Evolutionary conservation across 1,140 invertebrate genomes (phyloP).

Genomic region (Prorops nasuta): DNA sequence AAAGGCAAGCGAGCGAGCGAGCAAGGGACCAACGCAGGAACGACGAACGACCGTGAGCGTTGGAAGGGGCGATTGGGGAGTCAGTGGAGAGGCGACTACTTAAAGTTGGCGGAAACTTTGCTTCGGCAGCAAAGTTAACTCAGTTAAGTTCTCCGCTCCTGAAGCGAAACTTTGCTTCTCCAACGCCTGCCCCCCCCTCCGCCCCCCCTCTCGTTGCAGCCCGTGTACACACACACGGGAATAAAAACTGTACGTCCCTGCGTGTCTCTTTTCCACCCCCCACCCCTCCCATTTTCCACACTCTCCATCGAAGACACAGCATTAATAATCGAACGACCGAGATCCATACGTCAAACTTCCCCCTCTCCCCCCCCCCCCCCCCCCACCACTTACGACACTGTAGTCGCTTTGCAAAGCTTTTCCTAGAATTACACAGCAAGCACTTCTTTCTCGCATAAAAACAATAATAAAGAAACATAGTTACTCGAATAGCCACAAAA

Average conservation of each 20-base stretch:
- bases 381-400: too few species aligned
- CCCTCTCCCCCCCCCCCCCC: background rate
- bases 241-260: slow-evolving; percentile 5
- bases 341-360: too few species aligned
- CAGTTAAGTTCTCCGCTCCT: slow-evolving; percentile 54
- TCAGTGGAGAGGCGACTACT: slow-evolving; percentile 44
- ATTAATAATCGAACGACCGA: slow-evolving; percentile 21
- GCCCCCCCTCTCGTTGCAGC: slow-evolving; percentile 4
- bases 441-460: too few species aligned
- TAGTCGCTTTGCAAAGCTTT: too few species aligned
- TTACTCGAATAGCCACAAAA: too few species aligned
- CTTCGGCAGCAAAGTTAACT: slow-evolving; percentile 56
- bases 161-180: slow-evolving; percentile 52
- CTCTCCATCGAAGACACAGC: slow-evolving; percentile 12
- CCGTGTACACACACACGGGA: background rate
- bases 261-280: slow-evolving; percentile 10
- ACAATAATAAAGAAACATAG: too few species aligned
- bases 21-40: slow-evolving; percentile 1
- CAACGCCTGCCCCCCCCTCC: slow-evolving; percentile 18
- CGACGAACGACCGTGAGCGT: too few species aligned
- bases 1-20: slow-evolving; percentile 2
- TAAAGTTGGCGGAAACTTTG: slow-evolving; percentile 56
- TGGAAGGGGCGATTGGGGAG: slow-evolving; percentile 1
- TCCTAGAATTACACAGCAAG: too few species aligned
- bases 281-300: slow-evolving; percentile 19